A percentile compares a stretch with the other conserved stretches of the same genome.
Evolutionary conservation across 2,113 vertebrate genomes (phyloP).

Genomic region (Haemorhous mexicanus): DNA sequence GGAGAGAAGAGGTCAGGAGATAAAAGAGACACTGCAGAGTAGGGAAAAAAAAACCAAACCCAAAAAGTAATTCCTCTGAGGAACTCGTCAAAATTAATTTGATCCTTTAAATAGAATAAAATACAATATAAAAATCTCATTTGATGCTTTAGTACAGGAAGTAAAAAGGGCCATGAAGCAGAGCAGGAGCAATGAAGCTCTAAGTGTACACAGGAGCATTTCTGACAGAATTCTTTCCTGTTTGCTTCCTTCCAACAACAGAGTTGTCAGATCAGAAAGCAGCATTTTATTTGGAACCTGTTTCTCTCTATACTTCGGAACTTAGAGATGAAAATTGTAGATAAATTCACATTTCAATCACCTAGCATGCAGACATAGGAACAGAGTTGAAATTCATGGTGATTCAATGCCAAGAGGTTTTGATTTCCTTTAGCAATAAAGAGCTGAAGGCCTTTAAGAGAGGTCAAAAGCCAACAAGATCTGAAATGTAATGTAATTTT

Average conservation of each 20-base stretch:
- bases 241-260: not conserved
- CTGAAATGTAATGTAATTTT: not conserved
- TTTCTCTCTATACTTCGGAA: not conserved
- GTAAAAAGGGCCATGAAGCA: not conserved
- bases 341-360: not conserved
- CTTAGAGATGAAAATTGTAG: not conserved
- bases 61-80: not conserved
- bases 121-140: not conserved
- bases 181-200: not conserved
- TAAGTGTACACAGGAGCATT: not conserved
- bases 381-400: not conserved
- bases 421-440: not conserved
- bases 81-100: not conserved
- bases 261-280: not conserved
- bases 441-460: not conserved
- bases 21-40: not conserved
- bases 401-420: not conserved
- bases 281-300: not conserved
- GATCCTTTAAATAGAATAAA: not conserved
- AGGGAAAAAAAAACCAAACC: not conserved
- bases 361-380: not conserved
- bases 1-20: not conserved
- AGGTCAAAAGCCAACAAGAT: not conserved
- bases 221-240: not conserved
- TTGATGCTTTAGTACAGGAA: not conserved